A percentile compares a stretch with the other conserved stretches of the same genome.
Conservation (phyloP, 2,888 invertebrate genomes). For the Rhagium mordax region DNA sequence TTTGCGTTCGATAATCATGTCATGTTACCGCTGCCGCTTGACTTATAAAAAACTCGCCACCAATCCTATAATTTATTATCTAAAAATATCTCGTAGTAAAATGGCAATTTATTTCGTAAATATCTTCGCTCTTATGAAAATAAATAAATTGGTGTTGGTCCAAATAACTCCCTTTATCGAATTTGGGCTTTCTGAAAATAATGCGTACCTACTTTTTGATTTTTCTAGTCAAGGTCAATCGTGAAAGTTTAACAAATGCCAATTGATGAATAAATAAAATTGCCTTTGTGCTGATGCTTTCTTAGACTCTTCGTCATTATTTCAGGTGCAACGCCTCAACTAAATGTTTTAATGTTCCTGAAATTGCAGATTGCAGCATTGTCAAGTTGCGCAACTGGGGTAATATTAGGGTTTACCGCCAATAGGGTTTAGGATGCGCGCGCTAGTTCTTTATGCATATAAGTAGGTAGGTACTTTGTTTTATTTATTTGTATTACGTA, state of each 20-base stretch:
- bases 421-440: slow-evolving; percentile 54
- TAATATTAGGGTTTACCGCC: slow-evolving; percentile 56
- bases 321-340: slow-evolving; percentile 45
- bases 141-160: slow-evolving; percentile 25
- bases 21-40: slow-evolving; percentile 8
- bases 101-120: slow-evolving; percentile 4
- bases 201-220: slow-evolving; percentile 42
- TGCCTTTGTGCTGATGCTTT: slow-evolving; percentile 36
- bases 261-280: slow-evolving; percentile 39
- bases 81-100: slow-evolving; percentile 21
- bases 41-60: slow-evolving; percentile 14
- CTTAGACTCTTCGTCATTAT: slow-evolving; percentile 32
- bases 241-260: slow-evolving; percentile 60
- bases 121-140: not conserved
- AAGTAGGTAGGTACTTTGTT: slow-evolving; percentile 20
- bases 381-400: slow-evolving; percentile 59
- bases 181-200: slow-evolving; percentile 50
- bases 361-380: slow-evolving; percentile 55
- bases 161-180: slow-evolving; percentile 7
- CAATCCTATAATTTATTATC: slow-evolving; percentile 3
- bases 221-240: slow-evolving; percentile 59
- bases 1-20: slow-evolving; percentile 14
- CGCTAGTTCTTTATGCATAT: slow-evolving; percentile 38
- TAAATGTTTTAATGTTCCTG: slow-evolving; percentile 35
- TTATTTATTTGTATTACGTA: slow-evolving; percentile 48